Evolutionary conservation across 2,113 vertebrate species (phyloP).

Genomic region (Psettodes erumei): DNA sequence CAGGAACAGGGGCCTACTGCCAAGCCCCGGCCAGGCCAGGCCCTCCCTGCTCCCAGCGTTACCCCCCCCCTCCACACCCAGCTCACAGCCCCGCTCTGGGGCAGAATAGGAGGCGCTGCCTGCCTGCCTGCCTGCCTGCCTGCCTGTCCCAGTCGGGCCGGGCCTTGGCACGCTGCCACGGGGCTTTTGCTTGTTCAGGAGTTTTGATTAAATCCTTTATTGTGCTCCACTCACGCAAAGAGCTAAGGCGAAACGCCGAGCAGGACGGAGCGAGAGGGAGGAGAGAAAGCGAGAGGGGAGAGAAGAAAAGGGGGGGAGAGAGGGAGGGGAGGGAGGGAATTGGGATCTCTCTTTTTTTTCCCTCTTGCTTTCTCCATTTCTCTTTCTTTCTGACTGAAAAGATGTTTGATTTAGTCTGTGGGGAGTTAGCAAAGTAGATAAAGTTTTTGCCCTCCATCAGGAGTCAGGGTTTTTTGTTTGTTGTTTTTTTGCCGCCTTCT

Average conservation of each 20-base stretch:
- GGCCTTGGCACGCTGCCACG: slow-evolving; percentile 72
- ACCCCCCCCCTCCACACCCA: slow-evolving; percentile 20
- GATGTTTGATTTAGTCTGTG: slow-evolving; percentile 70
- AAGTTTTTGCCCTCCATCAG: slow-evolving; percentile 56
- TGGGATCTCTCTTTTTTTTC: slow-evolving; percentile 52
- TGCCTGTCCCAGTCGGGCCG: slow-evolving; percentile 47
- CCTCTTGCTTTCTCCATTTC: slow-evolving; percentile 56
- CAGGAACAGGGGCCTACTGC: slow-evolving; percentile 77
- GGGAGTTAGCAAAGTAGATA: slow-evolving; percentile 69
- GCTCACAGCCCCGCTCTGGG: slow-evolving; percentile 59
- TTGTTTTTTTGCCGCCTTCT: slow-evolving; percentile 17
- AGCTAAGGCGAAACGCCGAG: slow-evolving; percentile 73
- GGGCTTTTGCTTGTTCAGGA: slow-evolving; percentile 84
- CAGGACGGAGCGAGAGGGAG: slow-evolving; percentile 51
- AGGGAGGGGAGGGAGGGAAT: slow-evolving; percentile 38
- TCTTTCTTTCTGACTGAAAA: slow-evolving; percentile 64
- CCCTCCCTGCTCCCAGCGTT: slow-evolving; percentile 54
- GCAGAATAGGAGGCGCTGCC: slow-evolving; percentile 66
- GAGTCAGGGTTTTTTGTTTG: slow-evolving; percentile 15
- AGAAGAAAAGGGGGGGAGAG: slow-evolving; percentile 46
- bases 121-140: slow-evolving; percentile 32
- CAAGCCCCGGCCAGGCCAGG: slow-evolving; percentile 68
- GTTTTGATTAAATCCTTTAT: slow-evolving; percentile 86
- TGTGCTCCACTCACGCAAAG: slow-evolving; percentile 83
- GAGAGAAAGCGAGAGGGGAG: slow-evolving; percentile 53